Evolutionary conservation across 2,113 vertebrate species (phyloP).

Genomic region (Anhinga anhinga): DNA sequence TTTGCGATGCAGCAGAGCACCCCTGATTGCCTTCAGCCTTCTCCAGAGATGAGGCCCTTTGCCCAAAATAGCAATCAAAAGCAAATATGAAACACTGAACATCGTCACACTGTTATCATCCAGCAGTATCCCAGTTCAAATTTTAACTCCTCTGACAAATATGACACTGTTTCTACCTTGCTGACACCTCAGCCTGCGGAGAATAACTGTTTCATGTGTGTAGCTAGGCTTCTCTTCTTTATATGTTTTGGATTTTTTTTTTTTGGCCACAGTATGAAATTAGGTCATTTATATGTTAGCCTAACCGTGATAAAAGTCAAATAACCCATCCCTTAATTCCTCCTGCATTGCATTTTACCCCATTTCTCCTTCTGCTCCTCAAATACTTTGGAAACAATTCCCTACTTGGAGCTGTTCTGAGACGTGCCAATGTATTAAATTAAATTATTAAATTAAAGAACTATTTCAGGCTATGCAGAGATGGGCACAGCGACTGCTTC

Average conservation of each 20-base stretch:
- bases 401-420: not conserved
- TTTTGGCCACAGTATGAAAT: not conserved
- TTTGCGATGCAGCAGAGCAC: rapidly evolving
- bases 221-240: not conserved
- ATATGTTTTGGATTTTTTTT: too few relatives aligned
- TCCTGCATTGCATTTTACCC: not conserved
- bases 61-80: not conserved
- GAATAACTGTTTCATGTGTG: not conserved
- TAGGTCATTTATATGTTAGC: not conserved
- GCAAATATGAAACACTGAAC: not conserved
- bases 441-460: not conserved
- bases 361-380: not conserved
- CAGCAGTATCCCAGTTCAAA: not conserved
- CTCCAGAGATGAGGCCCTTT: not conserved
- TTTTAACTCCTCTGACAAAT: not conserved
- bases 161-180: not conserved
- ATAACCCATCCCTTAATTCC: not conserved
- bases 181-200: not conserved
- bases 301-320: not conserved
- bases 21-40: not conserved
- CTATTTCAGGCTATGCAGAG: not conserved
- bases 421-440: not conserved
- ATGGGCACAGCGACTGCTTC: not conserved
- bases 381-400: not conserved
- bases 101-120: not conserved